Evolutionary conservation across 2,113 vertebrate species (phyloP), one percentile per base, ranked within the genome.

Genomic region (Cygnus atratus): DNA sequence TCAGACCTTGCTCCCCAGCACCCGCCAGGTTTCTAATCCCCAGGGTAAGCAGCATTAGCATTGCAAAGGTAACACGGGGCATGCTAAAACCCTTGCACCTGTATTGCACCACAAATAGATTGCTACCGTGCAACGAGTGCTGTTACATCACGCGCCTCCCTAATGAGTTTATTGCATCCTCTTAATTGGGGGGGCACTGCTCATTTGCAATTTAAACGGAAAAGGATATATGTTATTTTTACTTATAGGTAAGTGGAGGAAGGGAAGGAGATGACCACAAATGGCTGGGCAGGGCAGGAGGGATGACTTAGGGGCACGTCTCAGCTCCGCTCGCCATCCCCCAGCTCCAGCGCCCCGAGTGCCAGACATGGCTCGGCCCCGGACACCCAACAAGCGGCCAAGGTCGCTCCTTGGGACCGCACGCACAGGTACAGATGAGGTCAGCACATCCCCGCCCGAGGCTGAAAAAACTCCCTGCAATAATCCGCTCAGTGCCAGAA

Each of bases 401-500:
- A 74, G 85, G 77, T 79, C 39, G 50, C 7, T 68, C 28, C 67
- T 61, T 44, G 3, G 2, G 54, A 43, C 71, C 65, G 41, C 39
- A 52, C 39, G 43, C 11, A 21, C 29, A 66, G 52, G 84, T 70
- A 80, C 55, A 71, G 84, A 71, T 76, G 86, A 92, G 91, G 90
- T 84, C 73, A 84, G 22, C 62, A 50, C 18, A 50, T 10, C 41
- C 57, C n/a, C 87, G 90, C 46, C 71, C 6, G 11, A 74, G 81
- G 54, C 75, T 65, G 83, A 43, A 81, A 88, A 92, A 92, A 81
- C 37, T 86, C 39, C 43, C 78, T 80, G 54, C 73, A 95, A 93
- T 97, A 97, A 96, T 97, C 96, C 95, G 96, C 91, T 96, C 93
- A 93, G 87, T 85, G 91, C 96, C 90, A 97, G 31, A 50, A 83